Conservation (phyloP, 1,140 invertebrate species). For the Anastrepha ludens region DNA sequence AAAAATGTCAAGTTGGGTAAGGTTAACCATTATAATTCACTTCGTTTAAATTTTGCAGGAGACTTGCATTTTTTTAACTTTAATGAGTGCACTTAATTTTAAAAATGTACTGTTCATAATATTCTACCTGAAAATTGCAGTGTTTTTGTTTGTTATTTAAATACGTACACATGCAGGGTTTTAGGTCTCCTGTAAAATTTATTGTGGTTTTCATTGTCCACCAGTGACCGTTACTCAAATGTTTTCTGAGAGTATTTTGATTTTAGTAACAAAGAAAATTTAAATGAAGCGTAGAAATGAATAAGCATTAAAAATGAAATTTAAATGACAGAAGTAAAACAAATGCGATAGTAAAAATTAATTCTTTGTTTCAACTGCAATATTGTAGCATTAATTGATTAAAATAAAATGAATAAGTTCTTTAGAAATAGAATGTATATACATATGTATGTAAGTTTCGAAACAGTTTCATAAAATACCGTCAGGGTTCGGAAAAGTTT, state of each 20-base stretch:
- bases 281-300: neutral
- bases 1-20: neutral
- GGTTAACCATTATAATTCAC: neutral
- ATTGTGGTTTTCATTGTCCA: neutral
- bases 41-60: neutral
- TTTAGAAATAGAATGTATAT: too few relatives aligned
- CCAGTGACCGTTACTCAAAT: neutral
- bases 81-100: neutral
- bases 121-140: neutral
- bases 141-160: neutral
- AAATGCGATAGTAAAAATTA: neutral
- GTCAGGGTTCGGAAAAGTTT: too few relatives aligned
- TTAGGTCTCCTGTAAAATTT: neutral
- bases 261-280: neutral
- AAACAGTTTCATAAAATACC: too few relatives aligned
- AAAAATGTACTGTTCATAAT: neutral
- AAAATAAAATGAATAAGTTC: neutral
- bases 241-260: neutral
- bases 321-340: neutral
- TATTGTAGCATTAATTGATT: neutral
- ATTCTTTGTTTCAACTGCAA: constrained; percentile 11
- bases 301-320: neutral
- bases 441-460: too few relatives aligned
- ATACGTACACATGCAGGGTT: neutral
- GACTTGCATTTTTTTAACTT: neutral